Base-by-base conservation (phyloP, 2,888 invertebrate genomes). In the Marasmarcha lunaedactyla region DNA sequence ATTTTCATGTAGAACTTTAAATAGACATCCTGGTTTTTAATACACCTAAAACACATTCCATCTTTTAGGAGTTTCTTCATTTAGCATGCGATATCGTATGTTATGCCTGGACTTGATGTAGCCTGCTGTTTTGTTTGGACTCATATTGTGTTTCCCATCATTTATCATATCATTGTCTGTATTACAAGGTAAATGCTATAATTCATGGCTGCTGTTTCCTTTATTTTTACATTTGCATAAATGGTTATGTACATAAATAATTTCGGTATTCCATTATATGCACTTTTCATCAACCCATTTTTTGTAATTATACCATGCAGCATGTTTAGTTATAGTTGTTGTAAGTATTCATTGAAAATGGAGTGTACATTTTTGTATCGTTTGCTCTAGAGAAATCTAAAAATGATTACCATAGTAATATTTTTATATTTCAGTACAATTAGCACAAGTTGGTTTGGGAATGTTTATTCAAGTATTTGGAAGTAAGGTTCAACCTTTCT, bases 381-480 rank as follows among this genome's bases (percentile, higher is more conserved):
- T n/a, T n/a, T n/a, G n/a, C n/a, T n/a, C n/a, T n/a, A n/a, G n/a
- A n/a, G n/a, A n/a, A n/a, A n/a, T n/a, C n/a, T n/a, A n/a, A n/a
- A n/a, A n/a, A n/a, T n/a, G n/a, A n/a, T n/a, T n/a, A n/a, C n/a
- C n/a, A n/a, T n/a, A n/a, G n/a, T n/a, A n/a, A n/a, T n/a, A n/a
- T 35, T 30, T 14, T 26, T 14, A 46, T 52, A 65, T 74, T 78
- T 60, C 78, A 78, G 77, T 68, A 53, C 66, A 62, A 54, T 76
- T 57, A 66, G 63, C 70, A 63, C 70, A 62, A 68, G 67, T 69
- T 72, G 78, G 77, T 57, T 74, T 63, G 72, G 76, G 62, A 69
- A 59, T 70, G 55, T 71, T 48, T 51, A 78, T 47, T 69, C 66
- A 48, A 55, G 68, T 60, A 39, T 77, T 49, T 78, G 77, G 79